phyloP scores from a whole-genome alignment of 2,888 invertebrate species.

The Platycheirus rosarum region DNA sequence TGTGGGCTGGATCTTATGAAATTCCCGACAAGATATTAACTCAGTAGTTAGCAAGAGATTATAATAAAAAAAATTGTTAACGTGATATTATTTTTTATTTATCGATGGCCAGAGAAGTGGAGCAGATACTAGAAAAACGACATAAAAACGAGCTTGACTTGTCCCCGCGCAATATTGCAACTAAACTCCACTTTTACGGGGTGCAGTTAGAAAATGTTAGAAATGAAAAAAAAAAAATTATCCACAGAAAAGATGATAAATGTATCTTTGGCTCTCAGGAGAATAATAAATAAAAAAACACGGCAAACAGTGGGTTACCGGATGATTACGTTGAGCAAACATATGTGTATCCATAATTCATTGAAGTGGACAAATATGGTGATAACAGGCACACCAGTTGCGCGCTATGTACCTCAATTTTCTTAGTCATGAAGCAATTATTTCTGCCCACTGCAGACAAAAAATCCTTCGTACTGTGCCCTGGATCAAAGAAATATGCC shows the following conservation, averaged over 20 bases:
- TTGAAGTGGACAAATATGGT: constrained; percentile 52
- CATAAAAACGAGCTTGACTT: constrained; percentile 24
- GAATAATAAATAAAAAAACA: constrained; percentile 8
- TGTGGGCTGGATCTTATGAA: constrained; percentile 44
- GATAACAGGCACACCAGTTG: constrained; percentile 42
- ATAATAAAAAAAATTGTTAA: constrained; percentile 8
- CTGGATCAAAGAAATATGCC: constrained; percentile 42
- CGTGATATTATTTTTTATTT: too few species aligned
- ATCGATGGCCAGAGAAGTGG: constrained; percentile 20
- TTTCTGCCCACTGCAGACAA: constrained; percentile 33
- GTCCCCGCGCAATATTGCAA: constrained; percentile 26
- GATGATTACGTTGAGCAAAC: constrained; percentile 43
- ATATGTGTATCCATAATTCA: constrained; percentile 61
- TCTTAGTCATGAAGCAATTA: constrained; percentile 34
- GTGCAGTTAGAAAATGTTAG: constrained; percentile 42
- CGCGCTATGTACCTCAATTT: not conserved
- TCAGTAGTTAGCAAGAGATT: constrained; percentile 29
- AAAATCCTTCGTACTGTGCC: not conserved
- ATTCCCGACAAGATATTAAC: constrained; percentile 5
- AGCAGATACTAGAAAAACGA: constrained; percentile 26
- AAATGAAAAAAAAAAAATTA: constrained; percentile 6
- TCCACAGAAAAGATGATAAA: constrained; percentile 47
- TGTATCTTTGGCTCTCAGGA: constrained; percentile 24
- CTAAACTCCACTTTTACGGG: constrained; percentile 30
- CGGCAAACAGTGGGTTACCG: constrained; percentile 39